These are phyloP conservation scores for Premnoplex brunnescens DNA, from an alignment of 2,797 vertebrate genomes.

Conservation along the genomic window DNA sequence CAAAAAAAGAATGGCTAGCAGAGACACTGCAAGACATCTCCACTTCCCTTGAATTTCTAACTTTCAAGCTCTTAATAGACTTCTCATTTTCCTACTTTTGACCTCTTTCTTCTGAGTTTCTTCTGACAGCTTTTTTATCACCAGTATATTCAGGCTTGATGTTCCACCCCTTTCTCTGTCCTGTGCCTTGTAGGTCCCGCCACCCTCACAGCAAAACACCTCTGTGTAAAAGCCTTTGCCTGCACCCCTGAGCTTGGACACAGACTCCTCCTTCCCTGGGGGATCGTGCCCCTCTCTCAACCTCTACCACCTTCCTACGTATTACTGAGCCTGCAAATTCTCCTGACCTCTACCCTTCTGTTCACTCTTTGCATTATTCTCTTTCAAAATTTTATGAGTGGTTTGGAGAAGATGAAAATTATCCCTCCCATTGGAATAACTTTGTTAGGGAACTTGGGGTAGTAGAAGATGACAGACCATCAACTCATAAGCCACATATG, in stretches of 20 bases:
- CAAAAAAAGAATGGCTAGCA: neutral
- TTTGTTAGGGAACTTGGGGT: neutral
- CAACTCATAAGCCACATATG: neutral
- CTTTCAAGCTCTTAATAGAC: neutral
- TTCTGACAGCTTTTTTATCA: neutral
- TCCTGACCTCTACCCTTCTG: neutral
- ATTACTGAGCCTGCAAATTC: neutral
- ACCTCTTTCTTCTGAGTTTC: neutral
- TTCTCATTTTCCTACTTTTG: neutral
- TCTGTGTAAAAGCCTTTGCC: neutral
- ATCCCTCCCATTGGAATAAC: neutral
- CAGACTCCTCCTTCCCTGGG: neutral
- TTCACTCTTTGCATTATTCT: neutral
- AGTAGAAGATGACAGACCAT: neutral
- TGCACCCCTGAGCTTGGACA: neutral
- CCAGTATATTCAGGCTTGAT: neutral
- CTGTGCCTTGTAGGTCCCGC: neutral
- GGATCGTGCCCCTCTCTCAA: neutral
- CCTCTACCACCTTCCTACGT: neutral
- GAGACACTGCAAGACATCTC: neutral
- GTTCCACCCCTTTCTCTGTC: neutral
- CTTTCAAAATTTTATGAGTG: neutral
- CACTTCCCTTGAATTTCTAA: neutral
- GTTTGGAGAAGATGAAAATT: neutral
- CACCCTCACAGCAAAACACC: rapidly evolving